phyloP scores from a whole-genome alignment of 2,797 vertebrate genomes.

The Melanotaenia boesemani region DNA sequence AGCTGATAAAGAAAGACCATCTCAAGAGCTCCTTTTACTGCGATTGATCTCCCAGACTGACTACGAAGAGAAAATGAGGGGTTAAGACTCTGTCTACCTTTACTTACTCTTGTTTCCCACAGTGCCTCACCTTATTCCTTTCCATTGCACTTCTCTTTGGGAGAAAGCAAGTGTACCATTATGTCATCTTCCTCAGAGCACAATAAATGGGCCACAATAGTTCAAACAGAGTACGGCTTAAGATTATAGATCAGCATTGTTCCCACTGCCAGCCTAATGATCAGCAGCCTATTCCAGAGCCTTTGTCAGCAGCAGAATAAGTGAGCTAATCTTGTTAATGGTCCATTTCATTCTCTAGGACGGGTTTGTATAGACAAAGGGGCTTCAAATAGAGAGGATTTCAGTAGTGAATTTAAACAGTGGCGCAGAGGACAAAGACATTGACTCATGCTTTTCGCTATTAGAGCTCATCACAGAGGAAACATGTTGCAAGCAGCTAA shows the following conservation, averaged over 20 bases:
- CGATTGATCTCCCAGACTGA: conserved; percentile 46
- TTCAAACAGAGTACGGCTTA: conserved; percentile 52
- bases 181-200: conserved; percentile 53
- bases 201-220: conserved; percentile 64
- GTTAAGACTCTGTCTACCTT: conserved; percentile 48
- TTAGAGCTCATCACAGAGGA: conserved; percentile 64
- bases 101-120: conserved; percentile 31
- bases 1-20: conserved; percentile 31
- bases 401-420: conserved; percentile 68
- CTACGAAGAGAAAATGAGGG: conserved; percentile 55
- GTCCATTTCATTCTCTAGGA: conserved; percentile 69
- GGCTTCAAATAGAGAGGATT: conserved; percentile 70
- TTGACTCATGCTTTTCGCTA: conserved; percentile 53
- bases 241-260: conserved; percentile 78
- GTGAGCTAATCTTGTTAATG: conserved; percentile 79
- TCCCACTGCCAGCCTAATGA: conserved; percentile 69
- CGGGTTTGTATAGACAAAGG: conserved; percentile 67
- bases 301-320: conserved; percentile 71
- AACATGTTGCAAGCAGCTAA: conserved; percentile 52
- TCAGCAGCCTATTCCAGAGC: conserved; percentile 62
- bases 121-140: conserved; percentile 6
- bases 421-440: conserved; percentile 63
- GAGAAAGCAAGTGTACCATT: conserved; percentile 36
- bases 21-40: conserved; percentile 50
- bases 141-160: conserved; percentile 22